These are phyloP conservation scores for Chelmon rostratus DNA, from an alignment of 2,797 vertebrate genomes.

Conservation along the genomic window DNA sequence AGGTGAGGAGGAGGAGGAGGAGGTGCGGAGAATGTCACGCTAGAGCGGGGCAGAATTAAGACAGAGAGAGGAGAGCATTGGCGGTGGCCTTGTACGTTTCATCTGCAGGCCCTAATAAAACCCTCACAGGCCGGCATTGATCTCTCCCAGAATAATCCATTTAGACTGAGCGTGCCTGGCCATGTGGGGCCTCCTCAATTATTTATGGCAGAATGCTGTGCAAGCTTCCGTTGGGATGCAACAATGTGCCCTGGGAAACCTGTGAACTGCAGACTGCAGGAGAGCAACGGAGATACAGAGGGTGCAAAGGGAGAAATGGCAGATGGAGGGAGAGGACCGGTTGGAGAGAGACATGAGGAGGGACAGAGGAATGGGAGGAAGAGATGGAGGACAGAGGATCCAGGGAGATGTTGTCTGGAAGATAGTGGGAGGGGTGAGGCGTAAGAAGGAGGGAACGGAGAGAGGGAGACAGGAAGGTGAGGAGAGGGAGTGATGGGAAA, in stretches of 20 bases:
- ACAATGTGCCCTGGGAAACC: constrained; percentile 80
- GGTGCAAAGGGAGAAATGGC: constrained; percentile 33
- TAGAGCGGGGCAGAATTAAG: constrained; percentile 65
- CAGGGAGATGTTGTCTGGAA: constrained; percentile 7
- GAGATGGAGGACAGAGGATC: constrained; percentile 4
- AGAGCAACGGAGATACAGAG: constrained; percentile 51
- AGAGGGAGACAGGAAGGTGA: constrained; percentile 5
- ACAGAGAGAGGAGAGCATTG: constrained; percentile 67
- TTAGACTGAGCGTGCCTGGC: constrained; percentile 83
- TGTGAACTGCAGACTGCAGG: constrained; percentile 68
- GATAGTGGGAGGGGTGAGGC: neutral
- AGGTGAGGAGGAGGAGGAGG: constrained; percentile 22
- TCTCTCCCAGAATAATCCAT: constrained; percentile 85
- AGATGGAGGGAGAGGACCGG: constrained; percentile 37
- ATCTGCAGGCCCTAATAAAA: constrained; percentile 84
- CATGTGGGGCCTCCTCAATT: constrained; percentile 84
- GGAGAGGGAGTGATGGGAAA: neutral
- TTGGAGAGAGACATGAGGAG: constrained; percentile 18
- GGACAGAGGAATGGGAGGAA: neutral
- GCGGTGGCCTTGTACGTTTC: constrained; percentile 80
- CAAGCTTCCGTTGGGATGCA: constrained; percentile 82
- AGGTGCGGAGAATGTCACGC: constrained; percentile 33
- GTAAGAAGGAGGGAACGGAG: neutral
- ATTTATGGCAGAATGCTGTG: constrained; percentile 84
- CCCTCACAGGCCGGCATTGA: constrained; percentile 83